A percentile compares a stretch with the other conserved stretches of the same genome.
Evolutionary conservation across 2,888 invertebrate species (phyloP).

Genomic region (Leucoma salicis): DNA sequence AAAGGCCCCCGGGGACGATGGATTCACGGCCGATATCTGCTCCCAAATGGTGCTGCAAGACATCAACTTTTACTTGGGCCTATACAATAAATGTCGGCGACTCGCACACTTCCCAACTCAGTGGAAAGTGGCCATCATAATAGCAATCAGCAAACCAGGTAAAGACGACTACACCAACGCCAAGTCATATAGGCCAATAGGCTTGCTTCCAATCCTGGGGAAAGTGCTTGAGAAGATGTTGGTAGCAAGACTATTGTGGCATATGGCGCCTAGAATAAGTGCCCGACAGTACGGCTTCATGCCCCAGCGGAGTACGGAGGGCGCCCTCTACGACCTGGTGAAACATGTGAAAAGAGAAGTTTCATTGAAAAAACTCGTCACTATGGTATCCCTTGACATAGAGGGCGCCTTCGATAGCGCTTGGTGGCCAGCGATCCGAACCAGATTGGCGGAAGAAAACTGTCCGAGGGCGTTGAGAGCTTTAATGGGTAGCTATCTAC

Average conservation of each 20-base stretch:
- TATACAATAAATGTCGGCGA: background rate
- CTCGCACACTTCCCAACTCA: background rate
- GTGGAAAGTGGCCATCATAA: background rate
- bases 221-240: background rate
- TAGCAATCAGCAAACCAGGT: background rate
- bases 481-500: background rate
- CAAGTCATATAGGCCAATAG: background rate
- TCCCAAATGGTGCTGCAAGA: background rate
- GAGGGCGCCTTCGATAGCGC: constrained; percentile 23
- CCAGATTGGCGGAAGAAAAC: background rate
- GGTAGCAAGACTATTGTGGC: background rate
- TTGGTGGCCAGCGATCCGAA: constrained; percentile 18
- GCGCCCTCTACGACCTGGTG: constrained; percentile 6
- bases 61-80: background rate
- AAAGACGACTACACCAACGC: background rate
- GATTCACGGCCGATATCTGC: constrained; percentile 1
- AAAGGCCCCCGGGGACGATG: background rate
- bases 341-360: background rate
- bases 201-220: background rate
- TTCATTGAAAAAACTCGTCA: background rate
- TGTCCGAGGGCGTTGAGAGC: background rate
- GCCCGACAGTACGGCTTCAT: constrained; percentile 18
- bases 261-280: background rate
- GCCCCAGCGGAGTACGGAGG: constrained; percentile 17
- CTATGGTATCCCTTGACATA: constrained; percentile 11